Base-by-base conservation (phyloP, 2,888 invertebrate species). In the Diarsia mendica region DNA sequence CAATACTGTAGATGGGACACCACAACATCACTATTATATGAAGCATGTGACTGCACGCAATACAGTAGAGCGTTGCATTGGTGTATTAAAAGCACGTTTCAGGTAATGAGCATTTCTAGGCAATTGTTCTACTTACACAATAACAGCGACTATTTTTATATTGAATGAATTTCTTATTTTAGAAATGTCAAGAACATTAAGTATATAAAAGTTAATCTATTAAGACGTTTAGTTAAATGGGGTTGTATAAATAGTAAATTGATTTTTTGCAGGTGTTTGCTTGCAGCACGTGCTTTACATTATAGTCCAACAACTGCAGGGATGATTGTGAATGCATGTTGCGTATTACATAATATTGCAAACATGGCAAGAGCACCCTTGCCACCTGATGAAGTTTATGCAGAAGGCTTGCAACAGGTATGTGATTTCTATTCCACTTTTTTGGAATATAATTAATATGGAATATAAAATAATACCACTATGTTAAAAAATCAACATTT, bases 31-130 rank as follows among this genome's bases (percentile, higher is more conserved):
- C 23, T 83, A 75, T 71, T 67, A 69, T 48, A 1, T 28, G 0
- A 58, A 51, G 44, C 83, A 83, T 33, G 75, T 81, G 1, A 70
- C 78, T 46, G 76, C 83, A 58, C 71, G 79, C 20, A 77, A 70
- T 23, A 64, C 66, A 39, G 75, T 80, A 28, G 71, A 20, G 39
- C 20, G 61, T 39, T 39, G 61, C 20, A 78, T 74, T 10, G 67
- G 67, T 2, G 71, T 80, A 39, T 65, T 84, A 23, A 85, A 81
- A 60, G 77, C 75, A 33, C 80, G 82, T 13, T 84, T 84, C 67
- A 77, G 79, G 80, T 70, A 39, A 61, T 39, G 20, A 61, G 18
- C 39, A 39, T 39, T 39, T 61, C 33, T 20, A 39, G 18, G 33
- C 61, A 61, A 61, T 61, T 61, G 61, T 61, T 61, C 39, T 61